A percentile compares a stretch with the other conserved stretches of the same genome.
These are phyloP conservation scores for Phalacrocorax brasilianus DNA, from an alignment of 2,113 vertebrate genomes.

Conservation along the genomic window DNA sequence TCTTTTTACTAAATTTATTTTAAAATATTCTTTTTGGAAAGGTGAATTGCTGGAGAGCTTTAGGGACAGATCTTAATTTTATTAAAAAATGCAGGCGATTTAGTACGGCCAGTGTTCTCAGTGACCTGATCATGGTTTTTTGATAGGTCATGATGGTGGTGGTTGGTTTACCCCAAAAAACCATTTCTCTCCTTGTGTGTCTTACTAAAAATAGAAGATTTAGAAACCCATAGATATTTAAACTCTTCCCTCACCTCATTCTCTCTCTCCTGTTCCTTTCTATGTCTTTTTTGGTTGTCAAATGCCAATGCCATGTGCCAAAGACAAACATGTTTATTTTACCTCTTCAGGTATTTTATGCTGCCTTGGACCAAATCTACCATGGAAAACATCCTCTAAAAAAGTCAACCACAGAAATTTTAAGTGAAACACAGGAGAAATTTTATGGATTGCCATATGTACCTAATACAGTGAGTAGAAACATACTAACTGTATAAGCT, in stretches of 20 bases:
- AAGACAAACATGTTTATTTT: not conserved
- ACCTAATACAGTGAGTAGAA: slow-evolving; percentile 87
- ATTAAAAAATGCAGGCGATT: not conserved
- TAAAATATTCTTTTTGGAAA: not conserved
- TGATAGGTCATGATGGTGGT: not conserved
- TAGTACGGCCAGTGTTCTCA: not conserved
- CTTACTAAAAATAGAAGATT: not conserved
- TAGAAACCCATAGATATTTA: not conserved
- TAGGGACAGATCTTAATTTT: not conserved
- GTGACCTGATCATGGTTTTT: not conserved
- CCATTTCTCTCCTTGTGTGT: not conserved
- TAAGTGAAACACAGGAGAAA: slow-evolving; percentile 89
- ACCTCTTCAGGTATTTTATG: slow-evolving; percentile 88
- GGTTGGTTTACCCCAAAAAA: not conserved
- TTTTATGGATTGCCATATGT: slow-evolving; percentile 90
- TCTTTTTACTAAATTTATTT: not conserved
- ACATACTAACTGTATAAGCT: not conserved
- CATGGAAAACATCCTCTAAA: slow-evolving; percentile 85
- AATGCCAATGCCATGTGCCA: not conserved
- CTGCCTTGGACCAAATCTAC: slow-evolving; percentile 94
- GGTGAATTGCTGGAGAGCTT: not conserved
- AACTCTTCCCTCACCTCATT: not conserved
- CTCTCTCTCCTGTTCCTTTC: not conserved
- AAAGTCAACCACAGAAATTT: slow-evolving; percentile 88
- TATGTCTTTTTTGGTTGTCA: not conserved